phyloP scores from a whole-genome alignment of 1,140 invertebrate genomes.

The Aphaenogaster floridana region DNA sequence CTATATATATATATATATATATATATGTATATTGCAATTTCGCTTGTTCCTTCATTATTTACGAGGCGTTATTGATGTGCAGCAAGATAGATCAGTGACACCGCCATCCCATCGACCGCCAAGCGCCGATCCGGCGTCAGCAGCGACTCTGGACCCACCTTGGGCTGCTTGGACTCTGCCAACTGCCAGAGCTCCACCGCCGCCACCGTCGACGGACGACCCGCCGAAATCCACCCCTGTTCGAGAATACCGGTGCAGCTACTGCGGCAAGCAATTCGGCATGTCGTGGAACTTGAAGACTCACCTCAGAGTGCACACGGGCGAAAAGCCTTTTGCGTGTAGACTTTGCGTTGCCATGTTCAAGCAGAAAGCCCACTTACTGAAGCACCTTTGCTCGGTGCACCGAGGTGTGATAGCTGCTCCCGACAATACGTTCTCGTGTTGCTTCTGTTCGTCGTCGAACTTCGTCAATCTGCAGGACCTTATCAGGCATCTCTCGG shows the following conservation, averaged over 20 bases:
- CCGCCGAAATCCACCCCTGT: constrained; percentile 88
- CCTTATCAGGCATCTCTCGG: constrained; percentile 93
- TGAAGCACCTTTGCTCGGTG: constrained; percentile 95
- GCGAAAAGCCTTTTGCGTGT: constrained; percentile 95
- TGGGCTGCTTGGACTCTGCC: constrained; percentile 91
- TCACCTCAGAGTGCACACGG: constrained; percentile 94
- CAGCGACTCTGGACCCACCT: constrained; percentile 84
- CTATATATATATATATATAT: not conserved
- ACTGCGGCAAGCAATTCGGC: constrained; percentile 95
- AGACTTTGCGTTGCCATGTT: constrained; percentile 95
- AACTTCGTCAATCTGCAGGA: constrained; percentile 94
- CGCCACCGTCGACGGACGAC: constrained; percentile 86
- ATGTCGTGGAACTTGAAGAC: constrained; percentile 97
- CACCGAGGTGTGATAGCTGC: constrained; percentile 94
- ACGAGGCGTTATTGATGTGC: constrained; percentile 41
- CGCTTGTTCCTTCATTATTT: not conserved
- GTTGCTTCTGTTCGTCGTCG: constrained; percentile 94
- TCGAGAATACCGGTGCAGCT: constrained; percentile 94
- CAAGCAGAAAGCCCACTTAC: constrained; percentile 94
- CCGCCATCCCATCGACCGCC: constrained; percentile 90
- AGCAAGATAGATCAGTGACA: constrained; percentile 87
- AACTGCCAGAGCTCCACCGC: constrained; percentile 88
- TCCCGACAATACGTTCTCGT: constrained; percentile 91
- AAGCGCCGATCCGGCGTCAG: constrained; percentile 89
- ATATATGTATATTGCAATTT: not conserved